phyloP scores from a whole-genome alignment of 1,140 invertebrate genomes.

The Uloborus diversus region DNA sequence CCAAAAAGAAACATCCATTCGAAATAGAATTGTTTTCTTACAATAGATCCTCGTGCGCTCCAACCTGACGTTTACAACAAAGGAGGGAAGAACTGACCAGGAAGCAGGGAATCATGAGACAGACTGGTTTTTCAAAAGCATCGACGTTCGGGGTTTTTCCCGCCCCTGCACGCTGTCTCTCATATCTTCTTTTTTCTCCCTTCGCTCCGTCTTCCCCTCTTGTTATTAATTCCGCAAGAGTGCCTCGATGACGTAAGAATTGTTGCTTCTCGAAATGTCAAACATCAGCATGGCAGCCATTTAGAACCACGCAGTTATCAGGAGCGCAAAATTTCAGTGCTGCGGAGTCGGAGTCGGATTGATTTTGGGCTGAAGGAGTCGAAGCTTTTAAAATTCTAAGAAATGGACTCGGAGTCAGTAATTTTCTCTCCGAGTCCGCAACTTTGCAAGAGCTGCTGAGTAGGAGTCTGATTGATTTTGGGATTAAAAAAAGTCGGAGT shows the following conservation, averaged over 20 bases:
- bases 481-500: too few relatives aligned
- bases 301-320: too few relatives aligned
- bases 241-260: slow-evolving; percentile 23
- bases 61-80: slow-evolving; percentile 1
- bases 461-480: too few relatives aligned
- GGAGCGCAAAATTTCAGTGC: too few relatives aligned
- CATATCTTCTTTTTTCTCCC: not conserved
- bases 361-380: too few relatives aligned
- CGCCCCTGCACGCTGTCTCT: slow-evolving; percentile 19
- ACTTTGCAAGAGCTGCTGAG: too few relatives aligned
- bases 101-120: slow-evolving; percentile 2
- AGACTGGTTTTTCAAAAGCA: slow-evolving; percentile 27
- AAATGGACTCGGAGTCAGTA: too few relatives aligned
- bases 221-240: slow-evolving; percentile 13
- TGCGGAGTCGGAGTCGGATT: too few relatives aligned
- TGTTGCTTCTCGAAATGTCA: not conserved
- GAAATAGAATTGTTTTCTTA: not conserved
- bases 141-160: slow-evolving; percentile 22
- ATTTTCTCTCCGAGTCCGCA: too few relatives aligned
- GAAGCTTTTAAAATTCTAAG: too few relatives aligned
- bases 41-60: not conserved
- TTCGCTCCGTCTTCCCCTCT: not conserved
- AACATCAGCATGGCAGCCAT: not conserved
- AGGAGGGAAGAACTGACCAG: slow-evolving; percentile 14
- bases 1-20: not conserved